Evolutionary conservation across 2,113 vertebrate genomes (phyloP).

Genomic region (Epinephelus fuscoguttatus): DNA sequence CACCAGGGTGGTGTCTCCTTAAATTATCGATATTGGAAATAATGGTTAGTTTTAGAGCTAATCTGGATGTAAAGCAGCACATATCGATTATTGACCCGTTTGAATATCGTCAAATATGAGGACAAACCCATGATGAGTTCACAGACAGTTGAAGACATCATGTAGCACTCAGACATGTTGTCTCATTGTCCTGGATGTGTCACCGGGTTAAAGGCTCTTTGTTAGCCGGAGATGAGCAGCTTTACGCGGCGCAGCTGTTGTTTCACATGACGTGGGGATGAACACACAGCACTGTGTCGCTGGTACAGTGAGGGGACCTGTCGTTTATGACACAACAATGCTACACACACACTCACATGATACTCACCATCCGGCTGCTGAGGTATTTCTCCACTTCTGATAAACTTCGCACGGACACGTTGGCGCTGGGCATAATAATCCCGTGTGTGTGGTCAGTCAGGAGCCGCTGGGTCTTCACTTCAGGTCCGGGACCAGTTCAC

Average conservation of each 20-base stretch:
- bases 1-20: too few species aligned
- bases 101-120: not conserved
- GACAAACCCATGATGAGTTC: not conserved
- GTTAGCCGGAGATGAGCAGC: constrained; percentile 33
- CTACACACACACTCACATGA: constrained; percentile 14
- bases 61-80: not conserved
- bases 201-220: constrained; percentile 42
- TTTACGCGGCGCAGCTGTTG: constrained; percentile 46
- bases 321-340: constrained; percentile 19
- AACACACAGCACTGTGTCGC: constrained; percentile 40
- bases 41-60: not conserved
- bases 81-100: not conserved
- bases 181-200: not conserved
- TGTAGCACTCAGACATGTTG: not conserved
- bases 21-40: not conserved
- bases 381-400: constrained; percentile 80
- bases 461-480: constrained; percentile 2
- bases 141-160: not conserved
- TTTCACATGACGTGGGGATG: constrained; percentile 47
- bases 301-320: constrained; percentile 34
- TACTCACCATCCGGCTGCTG: constrained; percentile 79
- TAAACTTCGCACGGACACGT: constrained; percentile 80
- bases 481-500: constrained; percentile 19
- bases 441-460: constrained; percentile 2
- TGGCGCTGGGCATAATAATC: constrained; percentile 77